Evolutionary conservation across 2,888 invertebrate genomes (phyloP).

Genomic region (Synanthedon andrenaeformis): DNA sequence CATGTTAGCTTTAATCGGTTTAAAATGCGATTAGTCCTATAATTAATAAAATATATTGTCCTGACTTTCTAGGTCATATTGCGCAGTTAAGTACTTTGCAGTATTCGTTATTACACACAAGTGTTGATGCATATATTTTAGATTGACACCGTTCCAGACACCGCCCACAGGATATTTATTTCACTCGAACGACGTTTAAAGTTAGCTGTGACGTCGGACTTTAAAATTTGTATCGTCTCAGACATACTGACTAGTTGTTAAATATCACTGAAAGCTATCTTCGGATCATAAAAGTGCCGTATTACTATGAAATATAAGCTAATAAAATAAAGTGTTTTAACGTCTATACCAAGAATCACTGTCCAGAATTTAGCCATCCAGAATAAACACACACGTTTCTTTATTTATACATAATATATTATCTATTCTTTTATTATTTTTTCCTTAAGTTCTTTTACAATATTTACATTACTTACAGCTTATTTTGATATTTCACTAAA

Average conservation of each 20-base stretch:
- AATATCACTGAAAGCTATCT: constrained; percentile 15
- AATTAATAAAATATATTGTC: too few species aligned
- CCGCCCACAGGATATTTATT: neutral
- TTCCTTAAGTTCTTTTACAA: too few species aligned
- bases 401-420: too few species aligned
- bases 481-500: too few species aligned
- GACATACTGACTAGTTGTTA: constrained; percentile 28
- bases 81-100: too few species aligned
- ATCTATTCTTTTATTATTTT: too few species aligned
- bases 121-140: neutral
- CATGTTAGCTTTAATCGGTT: too few species aligned
- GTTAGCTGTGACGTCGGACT: neutral
- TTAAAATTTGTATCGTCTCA: constrained; percentile 17
- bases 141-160: neutral
- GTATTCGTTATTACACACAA: neutral
- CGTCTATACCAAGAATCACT: neutral
- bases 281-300: constrained; percentile 13
- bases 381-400: too few species aligned
- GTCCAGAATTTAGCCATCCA: too few species aligned
- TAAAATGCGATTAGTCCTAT: too few species aligned
- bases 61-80: too few species aligned
- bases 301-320: constrained; percentile 12
- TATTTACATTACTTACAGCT: too few species aligned
- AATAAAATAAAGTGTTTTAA: constrained; percentile 9
- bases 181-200: neutral